A percentile compares a stretch with the other conserved stretches of the same genome.
These are phyloP conservation scores for Acromyrmex echinatior DNA, from an alignment of 1,140 invertebrate species.

Conservation along the genomic window DNA sequence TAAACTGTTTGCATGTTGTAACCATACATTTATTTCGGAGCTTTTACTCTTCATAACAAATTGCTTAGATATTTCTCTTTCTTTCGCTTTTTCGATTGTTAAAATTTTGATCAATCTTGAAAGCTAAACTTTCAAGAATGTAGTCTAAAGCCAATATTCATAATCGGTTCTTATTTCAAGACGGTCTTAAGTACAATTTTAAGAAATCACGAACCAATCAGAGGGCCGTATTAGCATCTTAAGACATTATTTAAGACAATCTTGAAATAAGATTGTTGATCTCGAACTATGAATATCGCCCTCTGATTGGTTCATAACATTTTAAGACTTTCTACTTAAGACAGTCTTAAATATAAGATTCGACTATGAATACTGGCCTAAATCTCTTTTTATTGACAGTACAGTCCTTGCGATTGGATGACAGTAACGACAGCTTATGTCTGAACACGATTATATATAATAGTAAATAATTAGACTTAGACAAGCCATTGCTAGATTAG, in stretches of 20 bases:
- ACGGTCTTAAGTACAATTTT: too few relatives aligned
- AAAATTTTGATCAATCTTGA: neutral
- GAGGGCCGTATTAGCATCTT: too few relatives aligned
- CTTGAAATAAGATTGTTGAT: too few relatives aligned
- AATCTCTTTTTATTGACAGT: neutral
- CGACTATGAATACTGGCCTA: too few relatives aligned
- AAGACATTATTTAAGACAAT: too few relatives aligned
- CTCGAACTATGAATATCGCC: too few relatives aligned
- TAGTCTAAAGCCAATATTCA: too few relatives aligned
- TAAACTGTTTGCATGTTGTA: neutral
- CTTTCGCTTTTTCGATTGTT: neutral
- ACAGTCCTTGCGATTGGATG: conserved; percentile 31
- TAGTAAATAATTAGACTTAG: conserved; percentile 69
- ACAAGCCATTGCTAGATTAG: conserved; percentile 69
- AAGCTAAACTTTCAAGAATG: neutral
- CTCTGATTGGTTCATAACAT: too few relatives aligned
- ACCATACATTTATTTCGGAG: neutral
- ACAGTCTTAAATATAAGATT: too few relatives aligned
- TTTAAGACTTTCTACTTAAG: too few relatives aligned
- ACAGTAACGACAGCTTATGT: conserved; percentile 63
- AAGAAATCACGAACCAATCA: too few relatives aligned
- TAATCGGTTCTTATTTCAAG: too few relatives aligned
- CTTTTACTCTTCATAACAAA: neutral
- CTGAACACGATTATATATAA: conserved; percentile 61
- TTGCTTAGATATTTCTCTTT: neutral